These are phyloP conservation scores for Rallus crepitans DNA, from an alignment of 2,797 vertebrate genomes.

Conservation along the genomic window DNA sequence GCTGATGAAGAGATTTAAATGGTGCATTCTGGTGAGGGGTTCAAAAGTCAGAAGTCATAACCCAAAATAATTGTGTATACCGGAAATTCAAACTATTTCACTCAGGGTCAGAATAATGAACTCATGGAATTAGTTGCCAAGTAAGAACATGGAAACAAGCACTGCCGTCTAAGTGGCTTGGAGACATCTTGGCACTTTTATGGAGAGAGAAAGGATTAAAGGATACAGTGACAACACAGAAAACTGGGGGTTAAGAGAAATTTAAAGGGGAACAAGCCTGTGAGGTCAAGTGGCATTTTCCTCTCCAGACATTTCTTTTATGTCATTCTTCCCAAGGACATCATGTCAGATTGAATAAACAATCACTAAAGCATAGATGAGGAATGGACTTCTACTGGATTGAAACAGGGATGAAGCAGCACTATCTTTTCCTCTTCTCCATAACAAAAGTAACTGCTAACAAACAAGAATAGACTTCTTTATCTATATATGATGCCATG, in stretches of 20 bases:
- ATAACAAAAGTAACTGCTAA: slow-evolving; percentile 19
- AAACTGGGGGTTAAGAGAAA: slow-evolving; percentile 50
- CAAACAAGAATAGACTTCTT: not conserved
- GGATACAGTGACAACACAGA: slow-evolving; percentile 57
- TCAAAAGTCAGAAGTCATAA: slow-evolving; percentile 66
- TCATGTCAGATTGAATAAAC: slow-evolving; percentile 55
- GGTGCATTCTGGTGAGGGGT: slow-evolving; percentile 31
- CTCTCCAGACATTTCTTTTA: slow-evolving; percentile 23
- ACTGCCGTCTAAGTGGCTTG: slow-evolving; percentile 41
- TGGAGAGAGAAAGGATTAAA: slow-evolving; percentile 68
- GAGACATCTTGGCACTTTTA: slow-evolving; percentile 71
- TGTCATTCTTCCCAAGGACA: slow-evolving; percentile 38
- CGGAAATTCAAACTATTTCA: slow-evolving; percentile 49
- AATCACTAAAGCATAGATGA: slow-evolving; percentile 47
- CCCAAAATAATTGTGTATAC: slow-evolving; percentile 53
- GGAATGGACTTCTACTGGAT: slow-evolving; percentile 33
- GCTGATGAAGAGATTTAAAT: slow-evolving; percentile 57
- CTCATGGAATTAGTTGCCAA: slow-evolving; percentile 42
- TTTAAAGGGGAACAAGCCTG: slow-evolving; percentile 14
- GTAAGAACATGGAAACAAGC: slow-evolving; percentile 39
- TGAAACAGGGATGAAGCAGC: slow-evolving; percentile 8
- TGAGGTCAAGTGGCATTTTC: slow-evolving; percentile 57
- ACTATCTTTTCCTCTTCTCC: slow-evolving; percentile 25
- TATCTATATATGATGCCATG: not conserved
- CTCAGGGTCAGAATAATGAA: slow-evolving; percentile 53